Evolutionary conservation across 2,888 invertebrate genomes (phyloP), one percentile per base, ranked within the genome.

Genomic region (Chesias legatella): DNA sequence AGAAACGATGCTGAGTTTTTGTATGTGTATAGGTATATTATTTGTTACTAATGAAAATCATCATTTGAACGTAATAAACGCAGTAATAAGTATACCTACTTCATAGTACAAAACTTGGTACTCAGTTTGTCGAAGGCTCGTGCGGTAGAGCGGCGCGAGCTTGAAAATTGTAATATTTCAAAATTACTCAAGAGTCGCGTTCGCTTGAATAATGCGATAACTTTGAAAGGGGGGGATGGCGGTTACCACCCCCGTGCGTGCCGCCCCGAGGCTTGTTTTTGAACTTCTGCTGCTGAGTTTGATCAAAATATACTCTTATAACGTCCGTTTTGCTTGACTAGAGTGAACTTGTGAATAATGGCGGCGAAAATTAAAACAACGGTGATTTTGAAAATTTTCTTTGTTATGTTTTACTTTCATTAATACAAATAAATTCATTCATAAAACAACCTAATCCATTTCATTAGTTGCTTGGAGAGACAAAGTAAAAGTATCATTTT

Each of bases 151-250:
- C 73, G 73, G 56, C 39, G 47, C 40, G 33, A 43, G 67, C 79
- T 79, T 73, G 79, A 84, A 85, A 86, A 84, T 86, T 84, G 88
- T 86, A 86, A 88, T 88, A 88, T 88, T 88, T 88, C 88, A 86
- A 88, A 88, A 88, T 88, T 88, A 88, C 86, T 88, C 86, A 86
- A 80, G 84, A 86, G 85, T 85, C 85, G 85, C 83, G 85, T 83
- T 81, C 78, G 70, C 73, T 82, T 88, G 86, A 86, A 81, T 88
- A 85, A 88, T 88, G 86, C 70, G 80, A 75, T 79, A 88, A 88
- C 70, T 86, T 86, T 77, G 60, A 60, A 73, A 66, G 58, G 54
- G 73, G 78, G 57, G 74, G 74, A 17, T 5, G 75, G 73, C 65
- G 67, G 67, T 56, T 53, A 58, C 60, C 60, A 65, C 60, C 60